phyloP scores from a whole-genome alignment of 2,113 vertebrate genomes.

The Burhinus bistriatus region DNA sequence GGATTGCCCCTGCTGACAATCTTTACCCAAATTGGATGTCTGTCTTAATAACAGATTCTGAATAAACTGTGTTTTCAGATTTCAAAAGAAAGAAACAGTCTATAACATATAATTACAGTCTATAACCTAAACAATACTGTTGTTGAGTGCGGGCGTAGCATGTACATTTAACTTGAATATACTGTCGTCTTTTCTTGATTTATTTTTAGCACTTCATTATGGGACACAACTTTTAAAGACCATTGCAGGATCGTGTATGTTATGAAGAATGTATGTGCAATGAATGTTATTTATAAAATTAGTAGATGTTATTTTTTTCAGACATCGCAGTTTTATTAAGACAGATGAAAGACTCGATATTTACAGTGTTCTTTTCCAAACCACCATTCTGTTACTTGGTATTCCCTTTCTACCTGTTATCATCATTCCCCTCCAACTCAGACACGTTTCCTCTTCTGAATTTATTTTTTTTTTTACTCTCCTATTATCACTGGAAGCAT shows the following conservation, averaged over 20 bases:
- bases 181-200: not conserved
- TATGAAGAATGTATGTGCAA: fast-evolving
- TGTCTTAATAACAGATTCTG: not conserved
- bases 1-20: not conserved
- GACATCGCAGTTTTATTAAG: not conserved
- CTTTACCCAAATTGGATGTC: not conserved
- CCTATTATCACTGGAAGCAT: not conserved
- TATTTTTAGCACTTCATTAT: not conserved
- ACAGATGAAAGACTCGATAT: not conserved
- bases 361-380: not conserved
- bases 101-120: not conserved
- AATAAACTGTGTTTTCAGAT: not conserved
- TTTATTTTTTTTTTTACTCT: not conserved
- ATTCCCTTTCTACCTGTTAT: not conserved
- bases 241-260: not conserved
- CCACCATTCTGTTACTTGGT: not conserved
- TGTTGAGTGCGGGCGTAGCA: not conserved
- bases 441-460: not conserved
- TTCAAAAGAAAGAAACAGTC: not conserved
- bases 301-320: not conserved
- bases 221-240: not conserved
- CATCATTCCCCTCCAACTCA: not conserved
- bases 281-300: not conserved
- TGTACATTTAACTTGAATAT: not conserved
- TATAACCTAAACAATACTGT: not conserved